Evolutionary conservation across 2,888 invertebrate species (phyloP).

Genomic region (Bugula neritina): DNA sequence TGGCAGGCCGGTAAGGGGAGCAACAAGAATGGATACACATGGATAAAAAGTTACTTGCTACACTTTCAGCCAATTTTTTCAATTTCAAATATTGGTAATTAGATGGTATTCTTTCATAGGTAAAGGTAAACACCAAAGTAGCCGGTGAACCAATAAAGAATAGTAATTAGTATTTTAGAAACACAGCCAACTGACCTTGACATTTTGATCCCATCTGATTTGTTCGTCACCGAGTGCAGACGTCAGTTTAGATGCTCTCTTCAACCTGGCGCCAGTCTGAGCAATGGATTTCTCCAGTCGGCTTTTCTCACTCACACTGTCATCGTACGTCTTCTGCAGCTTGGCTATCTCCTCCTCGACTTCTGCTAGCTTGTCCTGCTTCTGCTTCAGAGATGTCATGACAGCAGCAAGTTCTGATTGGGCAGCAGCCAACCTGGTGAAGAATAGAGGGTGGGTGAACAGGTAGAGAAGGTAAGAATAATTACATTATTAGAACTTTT

Average conservation of each 20-base stretch:
- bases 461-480: too few species aligned
- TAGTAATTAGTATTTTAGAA: too few species aligned
- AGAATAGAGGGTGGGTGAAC: too few species aligned
- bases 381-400: conserved; percentile 68
- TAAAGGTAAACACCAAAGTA: too few species aligned
- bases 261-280: conserved; percentile 70
- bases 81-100: too few species aligned
- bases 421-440: conserved; percentile 57
- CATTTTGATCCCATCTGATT: conserved; percentile 72
- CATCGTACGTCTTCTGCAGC: conserved; percentile 52
- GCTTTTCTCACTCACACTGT: conserved; percentile 63
- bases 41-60: too few species aligned
- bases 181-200: conserved; percentile 58
- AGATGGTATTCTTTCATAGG: too few species aligned
- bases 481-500: too few species aligned
- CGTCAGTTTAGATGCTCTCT: conserved; percentile 75
- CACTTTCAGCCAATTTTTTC: too few species aligned
- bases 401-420: conserved; percentile 70
- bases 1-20: too few species aligned
- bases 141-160: too few species aligned
- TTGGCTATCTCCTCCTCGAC: conserved; percentile 68
- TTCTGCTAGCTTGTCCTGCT: conserved; percentile 73
- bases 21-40: too few species aligned
- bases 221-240: conserved; percentile 81
- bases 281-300: conserved; percentile 69